phyloP scores from a whole-genome alignment of 2,797 vertebrate species.

The Momotus momota region DNA sequence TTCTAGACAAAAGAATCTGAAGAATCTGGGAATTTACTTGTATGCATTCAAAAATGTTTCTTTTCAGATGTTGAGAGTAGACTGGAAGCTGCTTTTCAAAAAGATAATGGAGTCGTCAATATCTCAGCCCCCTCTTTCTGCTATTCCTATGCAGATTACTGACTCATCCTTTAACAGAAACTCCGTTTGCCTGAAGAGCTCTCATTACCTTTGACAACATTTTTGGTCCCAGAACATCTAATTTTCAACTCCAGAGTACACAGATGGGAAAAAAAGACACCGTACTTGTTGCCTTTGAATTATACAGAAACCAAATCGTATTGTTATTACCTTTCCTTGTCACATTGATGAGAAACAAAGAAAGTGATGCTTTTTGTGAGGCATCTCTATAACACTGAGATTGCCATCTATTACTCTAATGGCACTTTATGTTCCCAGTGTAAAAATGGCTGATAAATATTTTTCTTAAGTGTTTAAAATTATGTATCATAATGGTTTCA shows the following conservation, averaged over 20 bases:
- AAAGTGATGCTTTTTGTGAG: slow-evolving; percentile 28
- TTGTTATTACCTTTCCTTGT: slow-evolving; percentile 54
- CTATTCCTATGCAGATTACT: slow-evolving; percentile 69
- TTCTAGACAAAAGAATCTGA: background rate
- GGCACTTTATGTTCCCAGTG: background rate
- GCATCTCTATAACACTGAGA: slow-evolving; percentile 12
- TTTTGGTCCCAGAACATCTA: slow-evolving; percentile 72
- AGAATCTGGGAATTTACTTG: background rate
- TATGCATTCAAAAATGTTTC: background rate
- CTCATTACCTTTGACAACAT: slow-evolving; percentile 71
- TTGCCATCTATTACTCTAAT: slow-evolving; percentile 22
- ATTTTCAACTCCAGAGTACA: slow-evolving; percentile 69
- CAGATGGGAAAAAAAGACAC: slow-evolving; percentile 38
- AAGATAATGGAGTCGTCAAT: slow-evolving; percentile 43
- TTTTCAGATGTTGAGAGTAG: background rate
- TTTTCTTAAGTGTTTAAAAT: slow-evolving; percentile 16
- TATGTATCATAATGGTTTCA: slow-evolving; percentile 3
- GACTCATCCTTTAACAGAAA: slow-evolving; percentile 70
- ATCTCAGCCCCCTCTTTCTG: slow-evolving; percentile 23
- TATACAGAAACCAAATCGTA: slow-evolving; percentile 28
- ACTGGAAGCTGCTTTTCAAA: slow-evolving; percentile 24
- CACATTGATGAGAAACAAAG: slow-evolving; percentile 15
- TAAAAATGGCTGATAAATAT: slow-evolving; percentile 33
- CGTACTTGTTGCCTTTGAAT: slow-evolving; percentile 29
- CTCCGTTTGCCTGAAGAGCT: slow-evolving; percentile 46